Conservation (phyloP, 1,140 invertebrate genomes). For the Penaeus indicus region DNA sequence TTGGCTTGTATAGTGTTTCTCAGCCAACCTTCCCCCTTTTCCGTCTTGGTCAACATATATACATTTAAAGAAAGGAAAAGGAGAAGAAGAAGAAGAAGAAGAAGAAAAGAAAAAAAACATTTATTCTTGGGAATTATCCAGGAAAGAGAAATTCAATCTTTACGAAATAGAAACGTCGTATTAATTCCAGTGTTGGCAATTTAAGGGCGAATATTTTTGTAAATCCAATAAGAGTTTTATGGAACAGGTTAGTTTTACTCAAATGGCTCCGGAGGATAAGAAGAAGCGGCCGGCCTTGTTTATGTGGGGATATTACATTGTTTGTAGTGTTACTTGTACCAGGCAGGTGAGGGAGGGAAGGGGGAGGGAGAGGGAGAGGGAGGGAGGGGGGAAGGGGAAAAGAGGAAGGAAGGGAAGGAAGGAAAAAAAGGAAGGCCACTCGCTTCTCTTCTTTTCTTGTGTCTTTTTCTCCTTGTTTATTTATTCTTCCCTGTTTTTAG, state of each 20-base stretch:
- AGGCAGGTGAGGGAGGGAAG: background rate
- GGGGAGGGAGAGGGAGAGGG: background rate
- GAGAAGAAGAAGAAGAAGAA: background rate
- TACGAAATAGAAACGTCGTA: slow-evolving; percentile 60
- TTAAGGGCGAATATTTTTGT: slow-evolving; percentile 61
- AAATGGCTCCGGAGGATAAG: slow-evolving; percentile 54
- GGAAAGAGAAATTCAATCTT: slow-evolving; percentile 58
- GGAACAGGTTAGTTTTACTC: slow-evolving; percentile 58
- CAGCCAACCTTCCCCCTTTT: no score
- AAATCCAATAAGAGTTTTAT: slow-evolving; percentile 63
- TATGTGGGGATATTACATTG: background rate
- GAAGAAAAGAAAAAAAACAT: background rate
- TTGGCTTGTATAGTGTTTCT: no score
- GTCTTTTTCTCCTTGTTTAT: no score
- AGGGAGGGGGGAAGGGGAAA: background rate
- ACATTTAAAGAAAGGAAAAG: background rate
- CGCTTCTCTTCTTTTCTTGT: no score
- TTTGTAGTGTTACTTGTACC: background rate
- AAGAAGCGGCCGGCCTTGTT: slow-evolving; percentile 23
- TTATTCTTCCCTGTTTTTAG: no score
- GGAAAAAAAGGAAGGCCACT: background rate
- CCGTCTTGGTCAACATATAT: background rate
- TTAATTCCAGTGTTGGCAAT: slow-evolving; percentile 55
- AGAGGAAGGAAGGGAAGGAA: background rate
- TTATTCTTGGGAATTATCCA: slow-evolving; percentile 39